Evolutionary conservation across 2,797 vertebrate species (phyloP), one percentile per base, ranked within the genome.

Genomic region (Trematomus bernacchii): DNA sequence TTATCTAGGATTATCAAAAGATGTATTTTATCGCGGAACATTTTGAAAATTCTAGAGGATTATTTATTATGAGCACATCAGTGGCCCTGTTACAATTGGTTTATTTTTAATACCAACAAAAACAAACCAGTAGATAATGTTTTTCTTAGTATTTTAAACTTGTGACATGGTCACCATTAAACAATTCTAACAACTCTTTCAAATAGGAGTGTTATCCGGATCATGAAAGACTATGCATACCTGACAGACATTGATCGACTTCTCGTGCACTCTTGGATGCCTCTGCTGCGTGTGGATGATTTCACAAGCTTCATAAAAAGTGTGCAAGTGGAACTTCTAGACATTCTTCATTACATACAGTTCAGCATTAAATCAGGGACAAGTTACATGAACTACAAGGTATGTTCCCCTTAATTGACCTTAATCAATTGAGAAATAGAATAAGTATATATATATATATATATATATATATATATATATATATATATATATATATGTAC

Each of bases 181-280:
- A 46, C 15, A 18, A 13, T 27, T 0, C 44, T 73, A 18, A 52
- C 8, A 23, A 23, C 23, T 23, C 23, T 0, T 80, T 37, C n/a
- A 27, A 43, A 42, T n/a, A 84, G 79, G 0, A 69, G 0, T 43
- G 0, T 21, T 42, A 44, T 64, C 0, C 0, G 1, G 40, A 57
- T 73, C 19, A 83, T 87, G 72, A 59, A 37, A 47, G 12, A 71
- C 0, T 15, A 71, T 66, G 27, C 54, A 15, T 62, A 83, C 72
- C 75, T 85, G 64, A 9, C 6, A 0, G 0, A 71, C 0, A 80
- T 83, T 48, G 85, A 87, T 55, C 50, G 0, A 1, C 71, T 67
- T 10, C 72, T 87, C 48, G 43, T 47, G 16, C 27, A 0, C 30
- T 68, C 75, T 51, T 87, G 85, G 85, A 85, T 85, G 66, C 48